Percentiles rank a stretch among this genome's conserved stretches.
Conservation (phyloP, 2,888 invertebrate species). For the Drosophila rellima region DNA sequence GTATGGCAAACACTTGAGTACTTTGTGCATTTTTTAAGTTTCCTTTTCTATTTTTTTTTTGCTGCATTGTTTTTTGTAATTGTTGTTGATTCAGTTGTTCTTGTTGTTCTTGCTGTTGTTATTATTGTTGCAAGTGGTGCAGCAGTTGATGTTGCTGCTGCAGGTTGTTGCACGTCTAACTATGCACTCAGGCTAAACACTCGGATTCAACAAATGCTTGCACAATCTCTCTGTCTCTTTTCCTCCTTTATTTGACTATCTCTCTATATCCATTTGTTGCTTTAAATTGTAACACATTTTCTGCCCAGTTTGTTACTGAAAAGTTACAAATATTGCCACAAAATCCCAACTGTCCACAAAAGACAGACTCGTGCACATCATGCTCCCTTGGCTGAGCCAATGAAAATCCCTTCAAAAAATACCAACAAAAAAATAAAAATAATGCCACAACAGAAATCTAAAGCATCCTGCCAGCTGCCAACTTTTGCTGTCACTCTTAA, state of each 20-base stretch:
- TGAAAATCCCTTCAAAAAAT: conserved; percentile 41
- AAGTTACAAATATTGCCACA: conserved; percentile 60
- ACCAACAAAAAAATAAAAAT: conserved; percentile 13
- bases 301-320: conserved; percentile 61
- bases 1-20: conserved; percentile 65
- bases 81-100: conserved; percentile 61
- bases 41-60: conserved; percentile 32
- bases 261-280: conserved; percentile 20
- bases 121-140: conserved; percentile 41
- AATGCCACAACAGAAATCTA: conserved; percentile 33
- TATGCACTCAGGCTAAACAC: conserved; percentile 71
- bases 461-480: conserved; percentile 34
- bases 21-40: conserved; percentile 70
- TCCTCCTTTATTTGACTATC: conserved; percentile 2
- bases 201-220: conserved; percentile 32
- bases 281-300: conserved; percentile 48
- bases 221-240: conserved; percentile 15
- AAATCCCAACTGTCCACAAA: conserved; percentile 50
- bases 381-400: conserved; percentile 24
- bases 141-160: conserved; percentile 39
- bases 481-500: conserved; percentile 39
- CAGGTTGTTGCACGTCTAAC: conserved; percentile 77
- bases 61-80: conserved; percentile 47
- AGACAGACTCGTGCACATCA: conserved; percentile 12
- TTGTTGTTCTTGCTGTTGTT: conserved; percentile 17